Percentiles rank a stretch among this genome's conserved stretches.
Evolutionary conservation across 2,113 vertebrate genomes (phyloP).

Genomic region (Phalacrocorax pelagicus): DNA sequence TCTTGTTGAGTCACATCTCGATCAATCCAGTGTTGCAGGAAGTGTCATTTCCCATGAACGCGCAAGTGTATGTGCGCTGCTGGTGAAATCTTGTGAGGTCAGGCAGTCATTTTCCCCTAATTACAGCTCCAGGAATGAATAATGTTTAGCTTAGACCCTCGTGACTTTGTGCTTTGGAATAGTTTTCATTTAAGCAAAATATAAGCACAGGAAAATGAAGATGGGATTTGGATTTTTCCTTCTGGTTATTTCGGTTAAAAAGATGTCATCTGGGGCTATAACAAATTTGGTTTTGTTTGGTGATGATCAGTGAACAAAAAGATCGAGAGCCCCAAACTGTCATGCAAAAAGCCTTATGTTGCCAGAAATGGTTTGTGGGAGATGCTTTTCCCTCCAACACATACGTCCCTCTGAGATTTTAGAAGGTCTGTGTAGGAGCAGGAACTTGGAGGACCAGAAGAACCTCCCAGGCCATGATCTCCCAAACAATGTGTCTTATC

Average conservation of each 20-base stretch:
- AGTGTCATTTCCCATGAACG: background rate
- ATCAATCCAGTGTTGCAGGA: background rate
- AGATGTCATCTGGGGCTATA: background rate
- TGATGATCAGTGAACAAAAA: background rate
- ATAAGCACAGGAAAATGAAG: background rate
- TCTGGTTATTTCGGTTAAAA: background rate
- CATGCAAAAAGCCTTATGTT: background rate
- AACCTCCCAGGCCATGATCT: background rate
- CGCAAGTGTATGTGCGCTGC: background rate
- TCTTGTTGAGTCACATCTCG: background rate
- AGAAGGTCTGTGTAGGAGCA: background rate
- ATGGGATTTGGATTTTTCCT: background rate
- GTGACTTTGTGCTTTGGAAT: background rate
- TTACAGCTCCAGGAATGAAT: background rate
- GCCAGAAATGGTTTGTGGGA: background rate
- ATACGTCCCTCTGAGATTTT: background rate
- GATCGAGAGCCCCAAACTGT: background rate
- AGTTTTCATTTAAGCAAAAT: background rate
- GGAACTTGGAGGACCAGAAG: background rate
- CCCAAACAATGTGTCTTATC: background rate
- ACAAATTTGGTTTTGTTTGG: background rate
- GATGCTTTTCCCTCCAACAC: background rate
- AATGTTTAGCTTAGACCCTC: background rate
- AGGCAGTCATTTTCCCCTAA: slow-evolving; percentile 12
- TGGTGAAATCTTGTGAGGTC: slow-evolving; percentile 9